Conservation (phyloP, 2,797 vertebrate genomes). For the Chaunax sp. region DNA sequence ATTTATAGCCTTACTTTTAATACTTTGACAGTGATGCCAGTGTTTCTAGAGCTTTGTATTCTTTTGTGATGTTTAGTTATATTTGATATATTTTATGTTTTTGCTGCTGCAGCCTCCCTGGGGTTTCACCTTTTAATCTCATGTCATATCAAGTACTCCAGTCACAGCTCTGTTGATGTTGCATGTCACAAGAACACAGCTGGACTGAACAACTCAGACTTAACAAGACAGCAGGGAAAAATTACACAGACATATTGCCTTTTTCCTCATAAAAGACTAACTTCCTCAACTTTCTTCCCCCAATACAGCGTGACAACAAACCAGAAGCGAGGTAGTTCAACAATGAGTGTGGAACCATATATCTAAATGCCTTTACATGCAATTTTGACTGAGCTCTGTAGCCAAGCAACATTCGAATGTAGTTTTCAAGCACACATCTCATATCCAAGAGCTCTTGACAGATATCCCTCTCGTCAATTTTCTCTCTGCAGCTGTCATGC, state of each 20-base stretch:
- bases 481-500: slow-evolving; percentile 29
- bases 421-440: slow-evolving; percentile 15
- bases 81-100: too few relatives aligned
- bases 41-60: too few relatives aligned
- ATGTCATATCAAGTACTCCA: too few relatives aligned
- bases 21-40: too few relatives aligned
- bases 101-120: too few relatives aligned
- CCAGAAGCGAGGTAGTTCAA: background rate
- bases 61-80: too few relatives aligned
- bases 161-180: too few relatives aligned
- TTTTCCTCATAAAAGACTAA: slow-evolving; percentile 10
- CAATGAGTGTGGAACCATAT: background rate
- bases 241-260: background rate
- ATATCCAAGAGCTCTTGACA: slow-evolving; percentile 17
- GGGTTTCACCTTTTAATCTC: too few relatives aligned
- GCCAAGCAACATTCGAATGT: background rate
- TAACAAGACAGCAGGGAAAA: background rate
- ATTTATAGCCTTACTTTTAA: too few relatives aligned
- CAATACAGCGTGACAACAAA: slow-evolving; percentile 1
- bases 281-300: background rate
- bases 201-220: background rate
- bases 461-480: slow-evolving; percentile 12
- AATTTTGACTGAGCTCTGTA: background rate
- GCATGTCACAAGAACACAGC: too few relatives aligned
- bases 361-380: background rate